These are phyloP conservation scores for Propithecus deckenii DNA, from an alignment of 2,797 vertebrate species.

Conservation along the genomic window DNA sequence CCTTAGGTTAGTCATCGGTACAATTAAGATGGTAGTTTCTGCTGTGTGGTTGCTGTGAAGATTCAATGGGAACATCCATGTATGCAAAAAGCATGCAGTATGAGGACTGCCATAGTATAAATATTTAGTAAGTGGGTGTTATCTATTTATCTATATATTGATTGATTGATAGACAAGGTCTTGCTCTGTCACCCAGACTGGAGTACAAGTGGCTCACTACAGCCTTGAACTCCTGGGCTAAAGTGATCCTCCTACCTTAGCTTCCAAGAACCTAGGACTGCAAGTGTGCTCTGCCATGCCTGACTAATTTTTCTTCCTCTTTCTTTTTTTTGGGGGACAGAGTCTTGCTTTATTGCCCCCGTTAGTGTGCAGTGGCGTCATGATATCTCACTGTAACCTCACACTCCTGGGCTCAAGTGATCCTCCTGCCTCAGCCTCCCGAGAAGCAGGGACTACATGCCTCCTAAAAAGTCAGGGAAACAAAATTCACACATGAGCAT, in stretches of 20 bases:
- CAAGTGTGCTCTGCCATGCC: too few species aligned
- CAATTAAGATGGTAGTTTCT: not conserved
- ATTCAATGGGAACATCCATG: fast-evolving
- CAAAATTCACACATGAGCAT: not conserved
- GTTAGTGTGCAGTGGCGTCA: not conserved
- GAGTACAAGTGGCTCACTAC: not conserved
- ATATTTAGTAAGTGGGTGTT: not conserved
- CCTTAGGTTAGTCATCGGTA: not conserved
- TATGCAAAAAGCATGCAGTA: not conserved
- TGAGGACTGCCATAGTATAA: not conserved
- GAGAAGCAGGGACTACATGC: not conserved
- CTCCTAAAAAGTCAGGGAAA: not conserved
- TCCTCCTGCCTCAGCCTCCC: not conserved
- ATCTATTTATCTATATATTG: not conserved
- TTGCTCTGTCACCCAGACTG: not conserved
- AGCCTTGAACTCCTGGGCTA: not conserved
- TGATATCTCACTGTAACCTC: not conserved
- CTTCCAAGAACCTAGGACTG: not conserved
- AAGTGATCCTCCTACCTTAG: not conserved
- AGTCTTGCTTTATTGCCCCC: not conserved
- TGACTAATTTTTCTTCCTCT: too few species aligned
- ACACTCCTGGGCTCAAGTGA: not conserved
- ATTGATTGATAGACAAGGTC: not conserved
- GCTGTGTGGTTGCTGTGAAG: not conserved
- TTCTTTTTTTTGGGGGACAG: not conserved